phyloP scores from a whole-genome alignment of 2,888 invertebrate genomes.

The Harpagoxenus sublaevis region DNA sequence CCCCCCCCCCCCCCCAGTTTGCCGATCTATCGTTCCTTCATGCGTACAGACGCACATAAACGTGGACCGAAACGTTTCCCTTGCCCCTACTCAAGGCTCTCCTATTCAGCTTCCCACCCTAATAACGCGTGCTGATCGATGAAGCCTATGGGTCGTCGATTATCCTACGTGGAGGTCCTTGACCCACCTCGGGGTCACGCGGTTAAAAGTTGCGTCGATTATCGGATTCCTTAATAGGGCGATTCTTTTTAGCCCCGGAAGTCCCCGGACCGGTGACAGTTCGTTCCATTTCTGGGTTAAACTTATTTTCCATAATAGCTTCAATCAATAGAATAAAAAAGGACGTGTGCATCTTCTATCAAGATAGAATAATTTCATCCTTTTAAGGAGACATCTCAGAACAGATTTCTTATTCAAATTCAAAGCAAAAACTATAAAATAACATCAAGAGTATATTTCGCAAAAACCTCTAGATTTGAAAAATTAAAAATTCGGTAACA shows the following conservation, averaged over 20 bases:
- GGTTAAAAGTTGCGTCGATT: constrained; percentile 28
- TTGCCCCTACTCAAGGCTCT: background rate
- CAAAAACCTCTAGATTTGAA: background rate
- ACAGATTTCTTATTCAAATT: background rate
- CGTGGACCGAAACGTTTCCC: background rate
- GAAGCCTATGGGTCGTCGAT: constrained; percentile 15
- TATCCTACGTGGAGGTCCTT: constrained; percentile 32
- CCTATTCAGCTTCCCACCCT: background rate
- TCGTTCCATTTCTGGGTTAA: background rate
- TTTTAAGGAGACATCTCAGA: background rate
- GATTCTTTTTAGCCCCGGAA: constrained; percentile 7
- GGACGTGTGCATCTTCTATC: background rate
- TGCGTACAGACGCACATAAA: constrained; percentile 55
- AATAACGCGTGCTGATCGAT: constrained; percentile 13
- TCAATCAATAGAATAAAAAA: background rate
- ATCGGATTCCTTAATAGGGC: constrained; percentile 16
- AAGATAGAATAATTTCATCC: background rate
- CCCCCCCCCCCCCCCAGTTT: constrained; percentile 27
- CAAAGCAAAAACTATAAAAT: background rate
- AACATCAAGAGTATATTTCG: background rate
- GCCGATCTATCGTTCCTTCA: constrained; percentile 65
- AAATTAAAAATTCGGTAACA: background rate
- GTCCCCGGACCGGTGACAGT: background rate
- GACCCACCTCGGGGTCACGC: background rate
- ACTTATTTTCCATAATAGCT: background rate